Base-by-base conservation (phyloP, 2,113 vertebrate species). In the Brachionichthys hirsutus region DNA sequence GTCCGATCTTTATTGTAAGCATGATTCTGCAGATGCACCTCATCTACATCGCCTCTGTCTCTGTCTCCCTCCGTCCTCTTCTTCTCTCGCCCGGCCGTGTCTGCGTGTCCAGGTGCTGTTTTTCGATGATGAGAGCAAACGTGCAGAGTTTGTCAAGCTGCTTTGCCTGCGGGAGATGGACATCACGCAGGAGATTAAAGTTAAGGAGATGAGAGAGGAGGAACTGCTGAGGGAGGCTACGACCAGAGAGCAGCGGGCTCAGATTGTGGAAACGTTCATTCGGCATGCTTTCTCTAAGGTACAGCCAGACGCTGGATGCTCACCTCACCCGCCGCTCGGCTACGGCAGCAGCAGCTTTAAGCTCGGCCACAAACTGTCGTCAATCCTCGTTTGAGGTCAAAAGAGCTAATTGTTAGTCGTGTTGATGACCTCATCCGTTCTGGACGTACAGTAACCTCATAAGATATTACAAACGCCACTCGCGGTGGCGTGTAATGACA, bases 201-300 rank as follows among this genome's bases (percentile, higher is more conserved):
- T 93, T 30, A 86, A 45, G 11, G 89, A 93, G 77, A 88, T 90
- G 85, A 88, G 71, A 0, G 94, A 98, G 83, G 88, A 87, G 43
- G 84, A 84, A 19, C 88, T 99, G 11, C 88, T 98, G 72, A 89
- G 87, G 60, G 83, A 79, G 54, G 95, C 97, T 0, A 90, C 97
- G 57, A 98, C 94, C 53, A 93, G 90, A 83, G 88, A 94, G 67
- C 92, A 95, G 74, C 90, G 97, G 61, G 93, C 86, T 67, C 74
- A 91, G 75, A 94, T 95, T 63, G 89, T 99, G 82, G 97, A 99
- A 72, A 93, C 89, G 13, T 99, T 98, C 89, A 98, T 98, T 73
- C 93, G 95, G 57, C 94, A 96, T 2, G 92, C 95, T 9, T 98
- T 98, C 87, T 91, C 94, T 44, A 92, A 97, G 93, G 97, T 97